Percentiles rank a stretch among this genome's conserved stretches.
Conservation (phyloP, 2,797 vertebrate genomes). For the Clarias platycephalus region DNA sequence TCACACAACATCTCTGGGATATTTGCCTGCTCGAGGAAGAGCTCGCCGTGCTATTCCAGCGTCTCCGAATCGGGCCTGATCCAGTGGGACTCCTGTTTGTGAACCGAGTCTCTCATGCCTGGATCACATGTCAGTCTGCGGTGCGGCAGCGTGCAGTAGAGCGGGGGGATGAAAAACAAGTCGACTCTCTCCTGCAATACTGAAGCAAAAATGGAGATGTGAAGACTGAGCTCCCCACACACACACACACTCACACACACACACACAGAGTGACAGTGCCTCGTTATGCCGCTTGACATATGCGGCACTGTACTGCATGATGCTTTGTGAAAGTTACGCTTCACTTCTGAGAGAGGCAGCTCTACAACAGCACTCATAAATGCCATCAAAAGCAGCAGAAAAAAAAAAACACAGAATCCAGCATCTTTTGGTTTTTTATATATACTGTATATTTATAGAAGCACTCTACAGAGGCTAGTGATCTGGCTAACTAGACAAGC, state of each 20-base stretch:
- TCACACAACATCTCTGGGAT: conserved; percentile 45
- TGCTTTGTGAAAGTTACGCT: conserved; percentile 48
- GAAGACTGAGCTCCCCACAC: conserved; percentile 15
- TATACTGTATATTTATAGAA: conserved; percentile 47
- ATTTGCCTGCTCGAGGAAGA: conserved; percentile 46
- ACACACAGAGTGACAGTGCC: conserved; percentile 35
- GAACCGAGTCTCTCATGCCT: conserved; percentile 49
- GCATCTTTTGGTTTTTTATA: conserved; percentile 30
- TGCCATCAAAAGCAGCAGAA: conserved; percentile 45
- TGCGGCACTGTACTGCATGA: conserved; percentile 27
- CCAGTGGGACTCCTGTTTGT: conserved; percentile 48
- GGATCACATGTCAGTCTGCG: conserved; percentile 49
- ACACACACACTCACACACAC: background rate
- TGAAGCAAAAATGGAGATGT: conserved; percentile 30
- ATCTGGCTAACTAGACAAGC: conserved; percentile 42
- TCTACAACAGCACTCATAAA: conserved; percentile 41
- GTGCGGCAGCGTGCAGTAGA: conserved; percentile 27
- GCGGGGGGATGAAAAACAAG: conserved; percentile 46
- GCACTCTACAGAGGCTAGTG: conserved; percentile 27
- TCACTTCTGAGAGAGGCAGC: conserved; percentile 33
- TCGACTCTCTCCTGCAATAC: conserved; percentile 33
- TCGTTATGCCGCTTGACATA: conserved; percentile 35
- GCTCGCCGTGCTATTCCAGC: conserved; percentile 28
- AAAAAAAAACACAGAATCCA: background rate
- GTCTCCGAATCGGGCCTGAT: conserved; percentile 52